Percentiles rank a stretch among this genome's conserved stretches.
phyloP scores from a whole-genome alignment of 2,113 vertebrate genomes.

The Fukomys damarensis region DNA sequence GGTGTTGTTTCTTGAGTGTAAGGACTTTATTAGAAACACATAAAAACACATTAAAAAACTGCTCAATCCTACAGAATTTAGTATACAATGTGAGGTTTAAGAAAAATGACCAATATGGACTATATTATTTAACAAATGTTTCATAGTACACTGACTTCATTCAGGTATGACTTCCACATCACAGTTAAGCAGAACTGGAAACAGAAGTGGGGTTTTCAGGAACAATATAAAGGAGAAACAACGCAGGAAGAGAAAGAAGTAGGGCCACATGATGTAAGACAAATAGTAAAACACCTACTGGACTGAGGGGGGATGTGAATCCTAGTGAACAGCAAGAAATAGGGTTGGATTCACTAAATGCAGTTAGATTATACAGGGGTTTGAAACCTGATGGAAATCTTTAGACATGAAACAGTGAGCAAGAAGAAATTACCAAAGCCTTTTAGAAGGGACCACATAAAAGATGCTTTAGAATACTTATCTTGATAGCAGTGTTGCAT shows the following conservation, averaged over 20 bases:
- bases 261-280: slow-evolving; percentile 19
- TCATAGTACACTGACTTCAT: slow-evolving; percentile 2
- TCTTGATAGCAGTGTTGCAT: background rate
- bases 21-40: slow-evolving; percentile 10
- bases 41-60: slow-evolving; percentile 47
- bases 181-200: slow-evolving; percentile 32
- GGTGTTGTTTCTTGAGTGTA: background rate
- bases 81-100: background rate
- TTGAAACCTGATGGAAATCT: slow-evolving; percentile 30
- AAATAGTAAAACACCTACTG: background rate
- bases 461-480: slow-evolving; percentile 5
- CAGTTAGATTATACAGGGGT: background rate
- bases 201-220: background rate
- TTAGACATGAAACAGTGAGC: background rate
- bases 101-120: background rate
- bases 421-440: slow-evolving; percentile 30
- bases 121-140: background rate
- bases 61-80: slow-evolving; percentile 46
- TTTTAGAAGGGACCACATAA: background rate
- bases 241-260: slow-evolving; percentile 4
- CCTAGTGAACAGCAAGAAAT: background rate
- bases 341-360: background rate
- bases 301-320: slow-evolving; percentile 17
- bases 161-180: slow-evolving; percentile 8
- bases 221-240: slow-evolving; percentile 38